Evolutionary conservation across 2,797 vertebrate genomes (phyloP), one percentile per base, ranked within the genome.

Genomic region (Steatocranus sp.): DNA sequence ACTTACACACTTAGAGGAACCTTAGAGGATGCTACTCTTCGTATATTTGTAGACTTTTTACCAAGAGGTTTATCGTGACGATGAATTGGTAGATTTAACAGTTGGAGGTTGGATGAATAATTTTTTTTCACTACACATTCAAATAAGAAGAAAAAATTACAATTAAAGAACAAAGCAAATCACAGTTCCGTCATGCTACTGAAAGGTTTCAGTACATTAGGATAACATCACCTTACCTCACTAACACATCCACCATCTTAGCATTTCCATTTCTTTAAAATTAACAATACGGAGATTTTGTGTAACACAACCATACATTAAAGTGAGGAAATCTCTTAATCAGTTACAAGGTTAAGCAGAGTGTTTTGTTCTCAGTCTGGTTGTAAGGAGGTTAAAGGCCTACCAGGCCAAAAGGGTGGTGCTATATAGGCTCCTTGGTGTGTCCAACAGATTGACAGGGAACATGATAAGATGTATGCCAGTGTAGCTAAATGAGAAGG

Each of bases 191-290:
- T 36, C 32, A 36, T 36, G 6, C 30, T 34, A 61, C 56, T 61
- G 17, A 61, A 1, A 61, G 30, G 30, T 34, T 1, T 61, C 56
- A 61, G 56, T 61, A 61, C 30, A n/a, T 5, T 5, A 61, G 56
- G 30, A 61, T 34, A 34, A 61, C 11, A 61, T 61, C 30, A 34
- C 6, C 18, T 34, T 34, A 61, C 18, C 18, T 61, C 18, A 61
- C 56, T 61, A 61, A 34, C 12, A n/a, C 30, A 61, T 61, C 10
- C 30, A 34, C 18, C 18, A 34, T n/a, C 56, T 61, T 61, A 61
- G 56, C 56, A 34, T 34, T 61, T 34, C 58, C 58, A 20, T 61
- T 61, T 61, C 56, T 61, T 61, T 61, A 61, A 61, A 61, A 61
- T 61, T 61, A 61, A 61, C 32, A 61, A 20, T 36, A 36, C 32